These are phyloP conservation scores for Danio albolineatus DNA, from an alignment of 2,797 vertebrate species.

Conservation along the genomic window DNA sequence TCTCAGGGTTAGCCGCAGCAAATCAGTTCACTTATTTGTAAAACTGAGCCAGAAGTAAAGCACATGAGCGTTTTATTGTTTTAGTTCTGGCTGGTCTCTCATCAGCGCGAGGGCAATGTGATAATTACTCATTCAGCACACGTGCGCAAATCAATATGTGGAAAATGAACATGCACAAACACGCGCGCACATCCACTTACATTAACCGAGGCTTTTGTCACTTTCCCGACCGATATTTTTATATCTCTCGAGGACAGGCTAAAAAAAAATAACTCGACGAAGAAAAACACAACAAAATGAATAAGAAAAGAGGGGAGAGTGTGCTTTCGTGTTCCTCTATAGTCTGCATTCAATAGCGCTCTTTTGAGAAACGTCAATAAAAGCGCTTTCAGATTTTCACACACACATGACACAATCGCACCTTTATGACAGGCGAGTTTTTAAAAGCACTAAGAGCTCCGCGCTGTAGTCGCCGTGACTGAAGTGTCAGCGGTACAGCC, in stretches of 20 bases:
- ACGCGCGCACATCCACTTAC: neutral
- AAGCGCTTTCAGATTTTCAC: constrained; percentile 45
- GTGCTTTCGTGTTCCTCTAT: constrained; percentile 36
- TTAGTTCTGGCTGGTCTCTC: constrained; percentile 1
- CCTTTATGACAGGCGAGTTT: constrained; percentile 39
- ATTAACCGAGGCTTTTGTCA: neutral
- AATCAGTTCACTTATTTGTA: constrained; percentile 25
- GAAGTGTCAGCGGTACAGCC: constrained; percentile 29
- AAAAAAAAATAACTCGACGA: constrained; percentile 1
- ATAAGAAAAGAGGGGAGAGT: constrained; percentile 44
- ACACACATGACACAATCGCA: constrained; percentile 32
- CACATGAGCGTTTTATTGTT: constrained; percentile 19
- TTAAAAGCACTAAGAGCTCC: constrained; percentile 49
- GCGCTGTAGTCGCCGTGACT: constrained; percentile 10
- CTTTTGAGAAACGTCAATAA: constrained; percentile 36
- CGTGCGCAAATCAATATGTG: constrained; percentile 24
- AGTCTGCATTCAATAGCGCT: constrained; percentile 17
- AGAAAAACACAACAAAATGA: constrained; percentile 43
- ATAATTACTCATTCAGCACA: constrained; percentile 28
- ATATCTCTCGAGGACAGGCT: neutral
- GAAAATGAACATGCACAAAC: constrained; percentile 14
- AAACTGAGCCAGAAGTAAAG: constrained; percentile 9
- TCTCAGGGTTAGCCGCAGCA: neutral
- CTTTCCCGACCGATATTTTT: constrained; percentile 15
- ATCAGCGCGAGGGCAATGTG: neutral